Base-by-base conservation (phyloP, 2,888 invertebrate genomes). In the Nomada goodeniana region DNA sequence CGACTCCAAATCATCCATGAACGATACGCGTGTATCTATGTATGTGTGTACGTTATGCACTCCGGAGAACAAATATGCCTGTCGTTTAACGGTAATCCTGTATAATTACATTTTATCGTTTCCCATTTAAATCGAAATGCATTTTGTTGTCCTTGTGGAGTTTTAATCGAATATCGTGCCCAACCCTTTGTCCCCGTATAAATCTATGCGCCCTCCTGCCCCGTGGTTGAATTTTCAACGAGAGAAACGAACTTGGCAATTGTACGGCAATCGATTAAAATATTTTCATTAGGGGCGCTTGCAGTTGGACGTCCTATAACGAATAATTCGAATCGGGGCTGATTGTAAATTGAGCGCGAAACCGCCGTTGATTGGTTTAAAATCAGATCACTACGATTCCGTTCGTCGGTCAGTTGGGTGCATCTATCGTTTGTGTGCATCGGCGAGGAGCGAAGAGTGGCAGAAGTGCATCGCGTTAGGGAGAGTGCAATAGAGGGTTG, bases 341-440 rank as follows among this genome's bases (percentile, higher is more conserved):
- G 92, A 91, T 92, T 92, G 92, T 92, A 93, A 93, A 93, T 93
- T 93, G 92, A 92, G 93, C 91, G 91, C 92, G 90, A 92, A 92
- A 91, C 93, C 92, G 88, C 89, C 89, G 91, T 91, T 92, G 93
- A 93, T 93, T 93, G 93, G 91, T 93, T 93, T 92, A 91, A 92
- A 93, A 93, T 93, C 92, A 89, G 92, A 93, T 93, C 92, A 92
- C 90, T 86, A 90, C 88, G 83, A 88, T 80, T 87, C 86, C 80
- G 87, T 85, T 77, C 84, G 20, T 86, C 89, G 87, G 83, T 84
- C 87, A 86, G 83, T 85, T 83, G 81, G 87, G 65, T 89, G 90
- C 91, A 89, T 89, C 87, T 80, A 88, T 86, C 90, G 87, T 85
- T 76, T 84, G 86, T 77, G 84, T 87, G 87, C 88, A 88, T 84